Conservation (phyloP, 2,113 vertebrate species). For the Phocoena phocoena region DNA sequence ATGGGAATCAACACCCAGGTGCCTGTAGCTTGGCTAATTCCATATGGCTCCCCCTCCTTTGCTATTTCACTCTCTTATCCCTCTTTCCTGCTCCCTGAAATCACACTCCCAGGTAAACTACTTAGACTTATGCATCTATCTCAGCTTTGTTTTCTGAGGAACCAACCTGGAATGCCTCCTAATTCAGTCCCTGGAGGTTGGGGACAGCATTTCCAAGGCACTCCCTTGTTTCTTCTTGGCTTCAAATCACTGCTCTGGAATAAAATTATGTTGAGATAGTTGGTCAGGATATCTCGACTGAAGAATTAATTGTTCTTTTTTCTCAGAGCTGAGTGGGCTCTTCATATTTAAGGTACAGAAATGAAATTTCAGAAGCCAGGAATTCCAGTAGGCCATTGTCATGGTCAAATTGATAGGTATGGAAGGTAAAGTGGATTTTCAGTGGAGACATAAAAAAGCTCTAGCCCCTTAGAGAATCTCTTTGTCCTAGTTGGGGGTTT, state of each 20-base stretch:
- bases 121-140: not conserved
- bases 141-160: not conserved
- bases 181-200: not conserved
- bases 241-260: slow-evolving; percentile 28
- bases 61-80: not conserved
- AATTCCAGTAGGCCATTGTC: not conserved
- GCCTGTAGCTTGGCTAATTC: not conserved
- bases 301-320: not conserved
- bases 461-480: not conserved
- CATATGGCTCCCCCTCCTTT: not conserved
- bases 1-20: not conserved
- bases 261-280: not conserved
- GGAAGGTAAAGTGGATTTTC: slow-evolving; percentile 1
- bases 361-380: not conserved
- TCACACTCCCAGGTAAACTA: not conserved
- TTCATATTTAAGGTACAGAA: not conserved
- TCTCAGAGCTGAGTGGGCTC: not conserved
- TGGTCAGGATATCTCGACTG: not conserved
- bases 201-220: not conserved
- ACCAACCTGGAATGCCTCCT: not conserved
- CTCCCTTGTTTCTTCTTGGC: not conserved
- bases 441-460: not conserved
- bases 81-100: not conserved
- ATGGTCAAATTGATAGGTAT: not conserved
- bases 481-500: slow-evolving; percentile 24